phyloP scores from a whole-genome alignment of 2,888 invertebrate genomes.

The Microctonus hyperodae region DNA sequence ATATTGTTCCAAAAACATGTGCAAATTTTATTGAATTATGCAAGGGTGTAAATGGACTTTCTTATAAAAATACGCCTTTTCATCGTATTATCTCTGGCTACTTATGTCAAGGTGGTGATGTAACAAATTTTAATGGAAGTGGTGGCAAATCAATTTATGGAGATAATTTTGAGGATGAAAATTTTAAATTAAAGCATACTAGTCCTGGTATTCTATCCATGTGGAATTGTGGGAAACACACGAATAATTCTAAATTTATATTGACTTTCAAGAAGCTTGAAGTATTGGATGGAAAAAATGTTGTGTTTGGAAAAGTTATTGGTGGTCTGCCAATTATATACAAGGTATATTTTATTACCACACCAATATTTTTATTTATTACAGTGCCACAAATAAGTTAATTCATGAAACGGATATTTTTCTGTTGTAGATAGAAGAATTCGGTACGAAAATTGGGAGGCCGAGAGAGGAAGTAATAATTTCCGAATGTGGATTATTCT shows the following conservation, averaged over 20 bases:
- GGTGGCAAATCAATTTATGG: constrained; percentile 66
- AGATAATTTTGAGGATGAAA: constrained; percentile 62
- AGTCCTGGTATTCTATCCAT: constrained; percentile 68
- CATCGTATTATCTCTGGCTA: constrained; percentile 68
- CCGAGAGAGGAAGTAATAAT: constrained; percentile 29
- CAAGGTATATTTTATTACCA: constrained; percentile 45
- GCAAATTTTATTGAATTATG: constrained; percentile 60
- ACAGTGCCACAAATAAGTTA: not conserved
- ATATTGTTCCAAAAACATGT: constrained; percentile 57
- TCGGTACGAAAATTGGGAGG: constrained; percentile 29
- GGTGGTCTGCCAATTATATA: constrained; percentile 47
- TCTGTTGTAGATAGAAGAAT: constrained; percentile 27
- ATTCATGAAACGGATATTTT: no score
- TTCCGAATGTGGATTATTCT: constrained; percentile 29
- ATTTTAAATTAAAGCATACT: constrained; percentile 63
- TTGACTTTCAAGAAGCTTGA: constrained; percentile 67
- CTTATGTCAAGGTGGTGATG: constrained; percentile 70
- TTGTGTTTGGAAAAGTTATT: constrained; percentile 68
- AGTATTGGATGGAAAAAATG: constrained; percentile 66
- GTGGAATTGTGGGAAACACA: constrained; percentile 60
- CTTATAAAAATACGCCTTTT: constrained; percentile 62
- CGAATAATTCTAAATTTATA: constrained; percentile 68
- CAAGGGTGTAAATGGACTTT: constrained; percentile 52
- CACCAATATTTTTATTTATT: not conserved
- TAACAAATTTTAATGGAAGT: constrained; percentile 67